phyloP scores from a whole-genome alignment of 2,797 vertebrate genomes.

The Xenops minutus region DNA sequence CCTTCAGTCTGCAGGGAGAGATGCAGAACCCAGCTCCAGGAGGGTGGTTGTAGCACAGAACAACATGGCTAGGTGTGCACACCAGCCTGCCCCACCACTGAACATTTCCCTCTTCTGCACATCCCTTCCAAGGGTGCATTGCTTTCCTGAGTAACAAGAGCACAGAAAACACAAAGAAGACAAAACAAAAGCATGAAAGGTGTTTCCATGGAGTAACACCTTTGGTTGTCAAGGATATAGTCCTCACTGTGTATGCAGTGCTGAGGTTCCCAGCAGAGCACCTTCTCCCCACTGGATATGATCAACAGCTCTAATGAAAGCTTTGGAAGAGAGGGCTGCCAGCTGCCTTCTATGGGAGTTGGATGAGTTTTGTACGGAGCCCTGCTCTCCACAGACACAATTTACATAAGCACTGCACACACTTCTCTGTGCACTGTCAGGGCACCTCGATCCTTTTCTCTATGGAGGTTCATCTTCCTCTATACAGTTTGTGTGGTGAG shows the following conservation, averaged over 20 bases:
- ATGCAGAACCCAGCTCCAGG: not conserved
- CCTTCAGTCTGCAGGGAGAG: not conserved
- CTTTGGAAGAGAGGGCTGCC: not conserved
- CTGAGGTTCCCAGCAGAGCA: not conserved
- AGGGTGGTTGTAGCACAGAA: not conserved
- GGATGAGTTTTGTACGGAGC: not conserved
- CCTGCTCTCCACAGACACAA: not conserved
- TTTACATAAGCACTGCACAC: not conserved
- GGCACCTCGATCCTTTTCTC: not conserved
- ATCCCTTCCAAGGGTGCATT: not conserved
- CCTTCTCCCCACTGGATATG: not conserved
- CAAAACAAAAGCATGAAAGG: not conserved
- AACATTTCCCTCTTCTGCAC: not conserved
- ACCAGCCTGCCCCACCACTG: not conserved
- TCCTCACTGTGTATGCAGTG: not conserved
- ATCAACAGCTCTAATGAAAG: not conserved
- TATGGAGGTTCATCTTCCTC: not conserved
- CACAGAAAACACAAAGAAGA: not conserved
- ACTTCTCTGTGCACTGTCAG: not conserved
- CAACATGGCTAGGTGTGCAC: not conserved
- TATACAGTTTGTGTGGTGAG: not conserved
- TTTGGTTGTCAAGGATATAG: not conserved
- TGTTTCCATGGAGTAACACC: not conserved
- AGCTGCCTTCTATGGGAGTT: not conserved
- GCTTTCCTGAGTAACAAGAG: not conserved